A percentile compares a stretch with the other conserved stretches of the same genome.
These are phyloP conservation scores for Magallana angulata DNA, from an alignment of 1,140 invertebrate genomes.

Conservation along the genomic window DNA sequence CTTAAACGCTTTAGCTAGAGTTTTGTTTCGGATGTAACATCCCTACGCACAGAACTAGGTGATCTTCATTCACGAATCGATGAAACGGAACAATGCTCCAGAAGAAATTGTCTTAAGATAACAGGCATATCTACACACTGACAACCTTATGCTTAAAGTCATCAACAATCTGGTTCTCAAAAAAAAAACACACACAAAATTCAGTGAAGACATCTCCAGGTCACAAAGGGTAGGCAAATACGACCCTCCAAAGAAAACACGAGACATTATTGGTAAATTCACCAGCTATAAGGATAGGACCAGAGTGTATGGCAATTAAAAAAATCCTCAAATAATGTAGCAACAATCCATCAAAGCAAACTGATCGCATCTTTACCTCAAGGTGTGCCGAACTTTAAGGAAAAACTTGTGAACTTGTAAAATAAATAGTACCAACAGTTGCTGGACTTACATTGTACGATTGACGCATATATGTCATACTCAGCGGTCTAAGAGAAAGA, in stretches of 20 bases:
- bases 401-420: neutral
- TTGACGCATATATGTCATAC: neutral
- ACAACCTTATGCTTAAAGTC: slow-evolving; percentile 27
- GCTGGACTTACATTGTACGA: neutral
- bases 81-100: slow-evolving; percentile 46
- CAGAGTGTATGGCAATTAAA: neutral
- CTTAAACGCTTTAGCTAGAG: neutral
- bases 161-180: slow-evolving; percentile 29
- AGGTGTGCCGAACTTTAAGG: neutral
- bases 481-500: neutral
- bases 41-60: neutral
- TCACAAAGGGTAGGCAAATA: neutral
- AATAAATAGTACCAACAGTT: neutral
- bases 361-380: too few relatives aligned
- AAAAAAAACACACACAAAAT: neutral
- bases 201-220: neutral
- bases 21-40: neutral
- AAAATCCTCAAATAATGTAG: neutral
- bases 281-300: neutral
- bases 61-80: slow-evolving; percentile 17
- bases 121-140: slow-evolving; percentile 42
- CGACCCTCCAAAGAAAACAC: neutral
- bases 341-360: neutral
- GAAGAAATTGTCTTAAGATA: slow-evolving; percentile 41
- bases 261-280: neutral